Percentiles rank a stretch among this genome's conserved stretches.
phyloP scores from a whole-genome alignment of 2,888 invertebrate genomes.

The Xestia sexstrigata region DNA sequence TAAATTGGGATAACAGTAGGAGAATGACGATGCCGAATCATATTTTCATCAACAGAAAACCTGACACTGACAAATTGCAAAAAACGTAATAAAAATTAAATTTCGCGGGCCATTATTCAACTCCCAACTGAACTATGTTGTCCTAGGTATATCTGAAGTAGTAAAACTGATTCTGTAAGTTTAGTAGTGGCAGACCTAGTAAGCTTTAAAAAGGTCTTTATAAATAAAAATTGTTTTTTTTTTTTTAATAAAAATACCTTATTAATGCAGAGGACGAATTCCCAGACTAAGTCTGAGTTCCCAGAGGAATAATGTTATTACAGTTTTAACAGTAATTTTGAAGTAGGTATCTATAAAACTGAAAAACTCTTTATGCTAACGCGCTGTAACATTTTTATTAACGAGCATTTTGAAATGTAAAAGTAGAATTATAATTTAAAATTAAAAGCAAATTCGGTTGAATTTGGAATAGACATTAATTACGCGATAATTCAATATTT shows the following conservation, averaged over 20 bases:
- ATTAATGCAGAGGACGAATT: background rate
- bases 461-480: background rate
- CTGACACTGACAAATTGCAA: no score
- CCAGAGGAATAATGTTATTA: slow-evolving; percentile 7
- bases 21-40: no score
- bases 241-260: background rate
- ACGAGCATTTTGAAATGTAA: slow-evolving; percentile 1
- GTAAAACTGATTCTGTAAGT: background rate
- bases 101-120: background rate
- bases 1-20: no score
- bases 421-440: background rate
- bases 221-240: background rate
- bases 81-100: no score
- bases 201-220: background rate
- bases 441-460: background rate
- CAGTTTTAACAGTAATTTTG: background rate
- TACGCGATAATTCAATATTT: background rate
- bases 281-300: background rate
- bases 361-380: slow-evolving; percentile 14
- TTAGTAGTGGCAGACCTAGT: background rate
- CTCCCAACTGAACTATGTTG: background rate
- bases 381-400: slow-evolving; percentile 8
- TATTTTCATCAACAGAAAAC: no score
- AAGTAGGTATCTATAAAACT: background rate
- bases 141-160: background rate